Percentiles rank a stretch among this genome's conserved stretches.
phyloP scores from a whole-genome alignment of 2,797 vertebrate genomes.

The Salmo trutta region DNA sequence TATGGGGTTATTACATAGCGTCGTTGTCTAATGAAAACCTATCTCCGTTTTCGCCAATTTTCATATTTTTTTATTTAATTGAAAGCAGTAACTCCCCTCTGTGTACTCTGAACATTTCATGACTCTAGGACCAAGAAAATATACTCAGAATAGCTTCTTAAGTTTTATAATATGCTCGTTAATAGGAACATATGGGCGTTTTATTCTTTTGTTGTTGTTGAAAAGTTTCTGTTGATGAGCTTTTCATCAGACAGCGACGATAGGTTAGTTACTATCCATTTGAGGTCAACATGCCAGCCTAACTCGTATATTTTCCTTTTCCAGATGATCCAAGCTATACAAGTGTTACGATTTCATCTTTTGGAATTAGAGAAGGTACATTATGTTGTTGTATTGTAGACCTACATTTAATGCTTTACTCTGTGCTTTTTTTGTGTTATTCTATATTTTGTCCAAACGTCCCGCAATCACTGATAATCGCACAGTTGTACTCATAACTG shows the following conservation, averaged over 20 bases:
- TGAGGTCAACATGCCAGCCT: neutral
- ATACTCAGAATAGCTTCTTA: too few species aligned
- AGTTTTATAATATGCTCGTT: too few species aligned
- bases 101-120: too few species aligned
- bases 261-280: neutral
- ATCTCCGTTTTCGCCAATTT: too few species aligned
- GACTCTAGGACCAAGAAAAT: too few species aligned
- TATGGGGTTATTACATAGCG: neutral
- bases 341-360: constrained; percentile 95
- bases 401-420: constrained; percentile 34
- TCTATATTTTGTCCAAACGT: neutral
- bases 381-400: constrained; percentile 21
- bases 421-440: neutral
- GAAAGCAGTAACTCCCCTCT: too few species aligned
- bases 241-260: too few species aligned
- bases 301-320: constrained; percentile 48
- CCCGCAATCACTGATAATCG: neutral
- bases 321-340: constrained; percentile 98
- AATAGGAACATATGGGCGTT: too few species aligned
- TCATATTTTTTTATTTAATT: too few species aligned
- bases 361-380: constrained; percentile 96
- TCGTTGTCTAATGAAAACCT: too few species aligned
- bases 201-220: too few species aligned
- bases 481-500: constrained; percentile 22
- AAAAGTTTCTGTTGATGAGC: too few species aligned